Base-by-base conservation (phyloP, 2,888 invertebrate species). In the Epiblema foenella region DNA sequence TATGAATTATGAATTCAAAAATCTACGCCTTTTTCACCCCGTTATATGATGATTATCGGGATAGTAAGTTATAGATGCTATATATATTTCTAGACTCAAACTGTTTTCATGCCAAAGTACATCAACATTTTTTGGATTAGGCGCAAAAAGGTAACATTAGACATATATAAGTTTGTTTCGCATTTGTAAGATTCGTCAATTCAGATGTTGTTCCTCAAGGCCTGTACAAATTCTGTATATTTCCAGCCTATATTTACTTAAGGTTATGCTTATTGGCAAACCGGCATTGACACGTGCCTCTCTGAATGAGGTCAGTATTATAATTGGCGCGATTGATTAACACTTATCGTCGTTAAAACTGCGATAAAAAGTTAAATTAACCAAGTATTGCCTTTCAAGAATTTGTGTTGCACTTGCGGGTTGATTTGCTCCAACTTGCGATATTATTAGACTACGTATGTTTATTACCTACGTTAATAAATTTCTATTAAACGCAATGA, bases 211-310 rank as follows among this genome's bases (percentile, higher is more conserved):
- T 60, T 10, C 8, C 24, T 2, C 10, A 20, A 42, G 24, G 24
- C 60, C 60, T 60, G 1, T 24, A 15, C 18, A 10, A n/a, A 59
- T 59, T 58, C 17, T 42, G 46, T 24, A 49, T 11, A 24, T 46
- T 29, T 29, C 33, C 37, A 20, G 37, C 37, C 37, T 63, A 46
- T n/a, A 8, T 20, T 63, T n/a, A 63, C 18, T 37, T 63, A 63
- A 63, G 52, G 63, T 18, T 63, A 37, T 15, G 33, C 15, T 63
- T 37, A 52, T 63, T 63, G 52, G 63, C 52, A 52, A 63, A 63
- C 17, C 20, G 20, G 37, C 52, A 63, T 63, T 52, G 63, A 52
- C 63, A 37, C 18, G 63, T 63, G 62, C 29, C 33, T 12, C 51
- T 52, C 33, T 33, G 4, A 63, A 37, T 33, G 63, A 18, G 63